Evolutionary conservation across 2,797 vertebrate genomes (phyloP), one percentile per base, ranked within the genome.

Genomic region (Sebastes melanostomus): DNA sequence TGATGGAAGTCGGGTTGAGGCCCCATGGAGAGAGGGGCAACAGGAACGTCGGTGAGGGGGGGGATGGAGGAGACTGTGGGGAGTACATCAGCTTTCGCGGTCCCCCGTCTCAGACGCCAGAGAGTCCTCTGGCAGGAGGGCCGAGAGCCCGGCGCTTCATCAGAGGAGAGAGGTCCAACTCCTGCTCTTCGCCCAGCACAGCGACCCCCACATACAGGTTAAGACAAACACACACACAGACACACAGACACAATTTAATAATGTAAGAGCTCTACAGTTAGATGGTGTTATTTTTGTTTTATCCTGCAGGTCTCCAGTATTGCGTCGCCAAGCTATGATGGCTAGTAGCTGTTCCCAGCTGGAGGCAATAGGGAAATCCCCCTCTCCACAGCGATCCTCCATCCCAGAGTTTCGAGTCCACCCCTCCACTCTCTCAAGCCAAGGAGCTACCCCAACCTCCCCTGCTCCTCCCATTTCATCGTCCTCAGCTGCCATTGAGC

Each of bases 301-400:
- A 4, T 52, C 63, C 32, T 34, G 38, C 81, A 96, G 96, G 91
- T 96, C 96, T 84, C 96, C 95, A n/a, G 87, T 96, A 4, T 62
- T 96, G 80, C 93, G 58, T 70, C 94, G 92, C 18, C 96, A 96
- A 89, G 94, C 93, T 14, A 87, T 96, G 1, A 85, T 96, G 1
- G 96, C 98, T 4, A 96, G 97, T 73, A 99, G 98, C 91, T 99
- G 98, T 88, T 97, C 98, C 75, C 97, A 98, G 73, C 92, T 99
- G 86, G 97, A 98, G 75, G 94, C 95, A 36, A 82, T 95, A 66
- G 95, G 91, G 0, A 94, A 1, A 93, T 94, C 91, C 88, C 89
- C 83, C 24, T 84, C 93, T 67, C 7, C 91, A 86, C 75, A 93
- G 88, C 60, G 78, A 73, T 78, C 88, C 52, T 91, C 87, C 10